A percentile compares a stretch with the other conserved stretches of the same genome.
Conservation (phyloP, 2,888 invertebrate species). For the Napeogenes sylphis region DNA sequence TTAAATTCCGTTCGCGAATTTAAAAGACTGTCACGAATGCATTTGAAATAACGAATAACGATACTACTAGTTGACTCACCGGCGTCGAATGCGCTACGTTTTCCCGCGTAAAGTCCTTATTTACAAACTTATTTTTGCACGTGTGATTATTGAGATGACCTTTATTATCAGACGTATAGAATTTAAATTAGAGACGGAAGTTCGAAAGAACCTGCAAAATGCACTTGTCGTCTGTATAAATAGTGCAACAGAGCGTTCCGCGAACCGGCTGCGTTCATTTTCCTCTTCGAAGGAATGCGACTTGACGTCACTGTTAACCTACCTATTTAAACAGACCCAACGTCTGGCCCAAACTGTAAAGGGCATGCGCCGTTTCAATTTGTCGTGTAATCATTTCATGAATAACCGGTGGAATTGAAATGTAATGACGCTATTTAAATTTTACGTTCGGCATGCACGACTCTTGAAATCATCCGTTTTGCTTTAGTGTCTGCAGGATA, state of each 20-base stretch:
- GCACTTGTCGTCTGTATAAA: conserved; percentile 53
- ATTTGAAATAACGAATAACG: conserved; percentile 52
- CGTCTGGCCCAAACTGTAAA: conserved; percentile 20
- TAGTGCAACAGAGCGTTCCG: conserved; percentile 67
- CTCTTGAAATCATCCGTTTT: conserved; percentile 31
- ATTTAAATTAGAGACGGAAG: conserved; percentile 26
- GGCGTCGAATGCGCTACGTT: conserved; percentile 51
- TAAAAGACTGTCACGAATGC: conserved; percentile 51
- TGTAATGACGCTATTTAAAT: conserved; percentile 34
- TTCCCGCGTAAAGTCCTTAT: conserved; percentile 58
- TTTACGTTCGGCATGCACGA: conserved; percentile 25
- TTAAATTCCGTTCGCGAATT: conserved; percentile 33
- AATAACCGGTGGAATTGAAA: conserved; percentile 42
- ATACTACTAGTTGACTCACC: conserved; percentile 57
- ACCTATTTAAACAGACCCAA: conserved; percentile 29
- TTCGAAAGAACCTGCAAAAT: conserved; percentile 28
- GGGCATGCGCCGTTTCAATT: conserved; percentile 23
- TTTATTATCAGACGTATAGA: conserved; percentile 33
- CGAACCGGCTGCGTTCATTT: conserved; percentile 65
- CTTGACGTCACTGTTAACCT: conserved; percentile 57
- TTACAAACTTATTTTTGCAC: conserved; percentile 29
- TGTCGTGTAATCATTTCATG: conserved; percentile 29
- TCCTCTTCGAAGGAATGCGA: conserved; percentile 70
- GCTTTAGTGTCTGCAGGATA: conserved; percentile 40
- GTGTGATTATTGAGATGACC: conserved; percentile 15